Evolutionary conservation across 2,888 invertebrate genomes (phyloP).

Genomic region (Emmelina monodactyla): DNA sequence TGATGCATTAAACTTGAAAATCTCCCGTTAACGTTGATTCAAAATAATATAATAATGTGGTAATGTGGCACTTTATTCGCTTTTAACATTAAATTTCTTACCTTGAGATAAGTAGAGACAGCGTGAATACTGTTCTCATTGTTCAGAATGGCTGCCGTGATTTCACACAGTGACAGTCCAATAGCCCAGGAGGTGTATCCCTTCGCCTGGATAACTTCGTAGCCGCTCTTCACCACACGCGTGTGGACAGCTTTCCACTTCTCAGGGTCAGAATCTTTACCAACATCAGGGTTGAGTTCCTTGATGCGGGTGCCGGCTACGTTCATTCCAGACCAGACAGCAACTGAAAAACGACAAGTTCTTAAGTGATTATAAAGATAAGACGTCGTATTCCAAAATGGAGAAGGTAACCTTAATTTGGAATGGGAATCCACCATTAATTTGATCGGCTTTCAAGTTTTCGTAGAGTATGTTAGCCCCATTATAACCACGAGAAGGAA

Average conservation of each 20-base stretch:
- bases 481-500: too few species aligned
- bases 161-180: constrained; percentile 77
- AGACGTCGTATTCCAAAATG: too few species aligned
- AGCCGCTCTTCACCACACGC: constrained; percentile 83
- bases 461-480: too few species aligned
- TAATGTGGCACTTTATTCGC: too few species aligned
- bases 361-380: too few species aligned
- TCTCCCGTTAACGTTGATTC: too few species aligned
- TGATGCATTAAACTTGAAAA: too few species aligned
- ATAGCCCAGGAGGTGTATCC: constrained; percentile 94
- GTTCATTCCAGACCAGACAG: constrained; percentile 94
- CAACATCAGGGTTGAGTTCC: constrained; percentile 79
- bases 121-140: constrained; percentile 81
- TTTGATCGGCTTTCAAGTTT: too few species aligned
- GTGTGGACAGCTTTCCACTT: constrained; percentile 81
- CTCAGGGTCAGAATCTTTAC: constrained; percentile 76
- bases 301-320: constrained; percentile 86
- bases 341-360: constrained; percentile 75
- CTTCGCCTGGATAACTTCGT: constrained; percentile 86
- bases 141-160: constrained; percentile 74
- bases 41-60: too few species aligned
- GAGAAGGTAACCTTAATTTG: too few species aligned
- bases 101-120: constrained; percentile 80
- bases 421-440: too few species aligned
- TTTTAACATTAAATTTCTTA: too few species aligned